These are phyloP conservation scores for Chaetodon trifascialis DNA, from an alignment of 2,113 vertebrate genomes.

Conservation along the genomic window DNA sequence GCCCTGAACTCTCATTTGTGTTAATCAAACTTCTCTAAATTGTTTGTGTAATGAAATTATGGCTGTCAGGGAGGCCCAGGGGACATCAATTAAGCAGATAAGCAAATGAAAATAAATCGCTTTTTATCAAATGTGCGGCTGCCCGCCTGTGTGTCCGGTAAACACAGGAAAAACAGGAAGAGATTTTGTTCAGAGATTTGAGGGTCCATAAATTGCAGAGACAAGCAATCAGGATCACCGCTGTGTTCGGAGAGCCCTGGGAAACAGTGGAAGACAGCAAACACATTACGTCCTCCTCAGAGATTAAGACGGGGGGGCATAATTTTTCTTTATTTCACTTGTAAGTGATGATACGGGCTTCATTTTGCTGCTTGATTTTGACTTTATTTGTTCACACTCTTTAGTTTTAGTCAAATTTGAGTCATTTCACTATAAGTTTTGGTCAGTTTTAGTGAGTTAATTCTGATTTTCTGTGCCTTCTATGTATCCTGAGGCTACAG, in stretches of 20 bases:
- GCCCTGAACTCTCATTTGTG: conserved; percentile 76
- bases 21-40: conserved; percentile 83
- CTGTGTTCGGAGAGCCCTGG: conserved; percentile 32
- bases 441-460: neutral
- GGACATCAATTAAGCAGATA: conserved; percentile 83
- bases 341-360: neutral
- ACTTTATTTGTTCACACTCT: neutral
- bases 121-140: conserved; percentile 62
- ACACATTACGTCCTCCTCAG: conserved; percentile 54
- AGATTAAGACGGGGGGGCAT: conserved; percentile 16
- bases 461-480: neutral
- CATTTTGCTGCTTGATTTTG: neutral
- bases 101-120: conserved; percentile 83
- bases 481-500: neutral
- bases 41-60: conserved; percentile 84
- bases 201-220: conserved; percentile 70
- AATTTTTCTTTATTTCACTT: neutral
- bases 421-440: neutral
- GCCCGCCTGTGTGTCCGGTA: conserved; percentile 68
- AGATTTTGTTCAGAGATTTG: conserved; percentile 70
- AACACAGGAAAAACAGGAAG: conserved; percentile 81
- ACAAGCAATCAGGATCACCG: conserved; percentile 47
- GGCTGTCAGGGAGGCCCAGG: conserved; percentile 56
- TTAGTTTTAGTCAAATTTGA: neutral
- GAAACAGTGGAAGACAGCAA: conserved; percentile 46